These are phyloP conservation scores for Saguinus imperator DNA, from an alignment of 2,113 vertebrate genomes.

Conservation along the genomic window DNA sequence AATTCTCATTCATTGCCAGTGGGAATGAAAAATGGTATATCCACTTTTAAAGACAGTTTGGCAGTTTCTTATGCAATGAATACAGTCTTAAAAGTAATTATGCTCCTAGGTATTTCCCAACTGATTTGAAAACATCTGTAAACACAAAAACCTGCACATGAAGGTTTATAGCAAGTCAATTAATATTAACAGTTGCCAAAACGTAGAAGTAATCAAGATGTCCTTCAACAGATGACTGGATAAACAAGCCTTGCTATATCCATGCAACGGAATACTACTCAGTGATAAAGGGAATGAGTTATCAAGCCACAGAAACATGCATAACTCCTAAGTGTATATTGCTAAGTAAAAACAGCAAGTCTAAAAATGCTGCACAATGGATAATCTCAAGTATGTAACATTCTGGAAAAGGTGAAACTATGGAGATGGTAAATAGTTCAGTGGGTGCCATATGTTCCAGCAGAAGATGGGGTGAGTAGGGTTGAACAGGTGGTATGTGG, in stretches of 20 bases:
- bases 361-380: neutral
- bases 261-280: neutral
- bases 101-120: neutral
- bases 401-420: neutral
- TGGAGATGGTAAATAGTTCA: neutral
- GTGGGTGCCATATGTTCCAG: neutral
- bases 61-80: neutral
- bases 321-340: neutral
- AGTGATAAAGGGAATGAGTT: neutral
- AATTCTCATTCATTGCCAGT: neutral
- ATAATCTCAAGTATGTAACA: neutral
- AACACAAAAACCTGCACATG: neutral
- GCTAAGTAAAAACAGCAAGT: neutral
- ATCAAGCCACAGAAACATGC: neutral
- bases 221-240: neutral
- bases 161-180: neutral
- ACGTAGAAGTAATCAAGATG: neutral
- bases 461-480: neutral
- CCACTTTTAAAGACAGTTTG: neutral
- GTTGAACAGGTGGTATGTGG: neutral
- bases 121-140: neutral
- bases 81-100: neutral
- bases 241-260: neutral
- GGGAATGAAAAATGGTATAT: neutral
- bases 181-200: neutral